phyloP scores from a whole-genome alignment of 2,797 vertebrate species.

The Thripadectes ignobilis region DNA sequence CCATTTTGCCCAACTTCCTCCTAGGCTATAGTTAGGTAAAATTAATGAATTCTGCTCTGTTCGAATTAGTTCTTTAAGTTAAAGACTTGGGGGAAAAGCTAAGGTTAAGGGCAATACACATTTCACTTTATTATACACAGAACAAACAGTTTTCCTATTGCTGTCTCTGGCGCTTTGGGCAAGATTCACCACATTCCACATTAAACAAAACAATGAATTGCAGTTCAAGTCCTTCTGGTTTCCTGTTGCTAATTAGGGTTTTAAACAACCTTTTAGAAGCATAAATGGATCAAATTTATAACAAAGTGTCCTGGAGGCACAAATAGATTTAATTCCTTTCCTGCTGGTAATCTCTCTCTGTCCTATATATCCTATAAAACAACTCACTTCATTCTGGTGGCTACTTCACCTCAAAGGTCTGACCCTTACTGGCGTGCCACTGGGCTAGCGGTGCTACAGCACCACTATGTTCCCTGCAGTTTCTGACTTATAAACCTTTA shows the following conservation, averaged over 20 bases:
- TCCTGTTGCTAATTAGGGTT: constrained; percentile 48
- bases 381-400: background rate
- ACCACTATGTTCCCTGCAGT: background rate
- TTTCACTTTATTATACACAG: constrained; percentile 3
- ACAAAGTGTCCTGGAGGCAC: constrained; percentile 14
- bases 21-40: constrained; percentile 16
- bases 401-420: constrained; percentile 27
- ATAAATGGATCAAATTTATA: constrained; percentile 54
- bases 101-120: constrained; percentile 13
- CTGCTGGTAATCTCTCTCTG: constrained; percentile 17
- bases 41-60: constrained; percentile 5
- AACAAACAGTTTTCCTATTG: constrained; percentile 11
- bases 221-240: constrained; percentile 32
- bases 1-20: background rate
- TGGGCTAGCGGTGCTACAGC: background rate
- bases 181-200: constrained; percentile 17
- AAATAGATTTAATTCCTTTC: constrained; percentile 27
- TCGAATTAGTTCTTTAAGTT: constrained; percentile 40
- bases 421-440: background rate
- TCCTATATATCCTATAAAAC: background rate
- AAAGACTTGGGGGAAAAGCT: background rate
- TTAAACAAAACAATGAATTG: constrained; percentile 63
- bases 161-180: background rate
- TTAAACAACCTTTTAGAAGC: constrained; percentile 52
- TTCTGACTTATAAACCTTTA: constrained; percentile 1